Evolutionary conservation across 1,140 invertebrate genomes (phyloP).

Genomic region (Pinna nobilis): DNA sequence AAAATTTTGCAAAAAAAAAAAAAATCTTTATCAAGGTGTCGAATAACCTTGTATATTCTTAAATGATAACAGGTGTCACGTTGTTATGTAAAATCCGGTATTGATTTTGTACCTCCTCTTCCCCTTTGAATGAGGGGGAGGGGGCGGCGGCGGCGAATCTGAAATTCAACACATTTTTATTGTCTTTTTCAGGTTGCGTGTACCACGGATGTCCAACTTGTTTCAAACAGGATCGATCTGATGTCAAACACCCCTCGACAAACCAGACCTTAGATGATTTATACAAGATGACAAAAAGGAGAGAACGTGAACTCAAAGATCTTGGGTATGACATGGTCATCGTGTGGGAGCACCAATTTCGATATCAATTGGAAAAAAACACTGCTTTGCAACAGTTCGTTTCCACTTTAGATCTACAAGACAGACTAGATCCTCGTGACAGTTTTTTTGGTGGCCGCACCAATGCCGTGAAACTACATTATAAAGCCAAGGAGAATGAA

Average conservation of each 20-base stretch:
- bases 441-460: conserved; percentile 25
- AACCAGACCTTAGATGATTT: conserved; percentile 18
- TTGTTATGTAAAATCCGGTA: neutral
- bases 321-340: neutral
- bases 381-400: conserved; percentile 3
- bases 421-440: conserved; percentile 26
- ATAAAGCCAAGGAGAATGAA: conserved; percentile 17
- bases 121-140: neutral
- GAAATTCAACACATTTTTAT: neutral
- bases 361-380: conserved; percentile 15
- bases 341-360: conserved; percentile 38
- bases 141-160: conserved; percentile 14
- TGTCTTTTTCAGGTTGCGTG: conserved; percentile 7
- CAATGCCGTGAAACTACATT: conserved; percentile 23
- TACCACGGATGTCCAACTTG: conserved; percentile 22
- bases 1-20: neutral
- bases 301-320: conserved; percentile 5
- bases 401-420: conserved; percentile 4
- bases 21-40: no score
- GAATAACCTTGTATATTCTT: no score
- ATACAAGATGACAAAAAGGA: conserved; percentile 11
- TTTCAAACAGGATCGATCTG: conserved; percentile 6
- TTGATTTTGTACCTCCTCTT: conserved; percentile 9
- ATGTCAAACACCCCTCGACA: conserved; percentile 5
- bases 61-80: no score